phyloP scores from a whole-genome alignment of 2,888 invertebrate species.

The Stegana nigrithorax region DNA sequence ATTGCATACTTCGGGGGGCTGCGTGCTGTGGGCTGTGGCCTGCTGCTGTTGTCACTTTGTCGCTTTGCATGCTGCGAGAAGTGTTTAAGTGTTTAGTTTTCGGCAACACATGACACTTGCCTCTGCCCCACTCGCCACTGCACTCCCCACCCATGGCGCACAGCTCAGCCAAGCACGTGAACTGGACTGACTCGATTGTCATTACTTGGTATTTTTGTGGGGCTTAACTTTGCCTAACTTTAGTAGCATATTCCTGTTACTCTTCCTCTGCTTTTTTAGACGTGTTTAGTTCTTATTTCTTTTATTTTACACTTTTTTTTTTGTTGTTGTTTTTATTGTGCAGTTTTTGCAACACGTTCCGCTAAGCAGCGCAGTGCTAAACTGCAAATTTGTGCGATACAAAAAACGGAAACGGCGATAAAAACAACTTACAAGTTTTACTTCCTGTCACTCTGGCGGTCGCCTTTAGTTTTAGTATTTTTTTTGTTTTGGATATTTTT shows the following conservation, averaged over 20 bases:
- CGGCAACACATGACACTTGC: not conserved
- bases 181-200: no score
- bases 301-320: not conserved
- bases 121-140: no score
- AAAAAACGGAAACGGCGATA: conserved; percentile 1
- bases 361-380: not conserved
- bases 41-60: no score
- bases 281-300: no score
- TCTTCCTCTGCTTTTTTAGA: no score
- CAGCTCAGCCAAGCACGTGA: no score
- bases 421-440: conserved; percentile 11
- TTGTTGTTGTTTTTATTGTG: not conserved
- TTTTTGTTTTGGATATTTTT: conserved; percentile 2
- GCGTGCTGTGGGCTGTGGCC: no score
- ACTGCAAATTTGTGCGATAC: not conserved
- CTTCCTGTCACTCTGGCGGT: not conserved
- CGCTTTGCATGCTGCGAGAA: no score
- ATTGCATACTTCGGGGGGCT: conserved; percentile 17
- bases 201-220: not conserved
- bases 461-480: no score
- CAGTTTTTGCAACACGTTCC: conserved; percentile 11
- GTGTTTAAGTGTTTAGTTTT: no score
- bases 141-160: no score
- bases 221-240: conserved; percentile 7
- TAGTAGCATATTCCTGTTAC: not conserved